Base-by-base conservation (phyloP, 2,797 vertebrate species). In the Rhabdophis nuchalis region DNA sequence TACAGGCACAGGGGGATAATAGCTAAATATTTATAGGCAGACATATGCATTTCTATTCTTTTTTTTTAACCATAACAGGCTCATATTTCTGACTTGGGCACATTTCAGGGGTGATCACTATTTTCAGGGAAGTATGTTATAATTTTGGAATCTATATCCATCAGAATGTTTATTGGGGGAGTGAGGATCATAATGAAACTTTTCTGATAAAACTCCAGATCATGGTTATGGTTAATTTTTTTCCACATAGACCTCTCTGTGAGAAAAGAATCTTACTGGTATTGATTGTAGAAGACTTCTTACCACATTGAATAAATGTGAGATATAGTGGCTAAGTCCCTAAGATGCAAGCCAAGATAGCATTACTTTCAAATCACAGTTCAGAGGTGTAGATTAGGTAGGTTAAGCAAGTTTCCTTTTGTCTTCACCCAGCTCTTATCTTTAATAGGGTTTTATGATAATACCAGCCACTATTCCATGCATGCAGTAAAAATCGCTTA, bases 1-100 rank as follows among this genome's bases (percentile, higher is more conserved):
- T 99, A 86, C 20, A 87, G 32, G 1, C 0, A 1, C 0, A 2
- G 0, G 29, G 58, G 86, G 77, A 92, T 92, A 82, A 27, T 1
- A 25, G 72, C 58, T 94, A 87, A 87, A 0, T 0, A 32, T 1
- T 41, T 18, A 16, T 36, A 4, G 1, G 2, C 20, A 82, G 36
- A 46, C 36, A 23, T 23, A 27, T 18, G 53, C 86, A 50, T 0
- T 54, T 53, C 10, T 36, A 29, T 11, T 53, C 3, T 7, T 23
- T 23, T 56, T 68, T 41, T 27, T n/a, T 14, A 2, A 29, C 18
- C 4, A 1, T 23, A 87, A 7, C 36, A 20, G 64, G 5, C 36
- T 77, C 25, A 50, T 20, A 14, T 57, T 82, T 9, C 32, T 82
- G 50, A 16, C 27, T 36, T 36, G 5, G 60, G 46, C 87, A n/a